A percentile compares a stretch with the other conserved stretches of the same genome.
Conservation (phyloP, 1,140 invertebrate genomes). For the Drosophila albomicans region DNA sequence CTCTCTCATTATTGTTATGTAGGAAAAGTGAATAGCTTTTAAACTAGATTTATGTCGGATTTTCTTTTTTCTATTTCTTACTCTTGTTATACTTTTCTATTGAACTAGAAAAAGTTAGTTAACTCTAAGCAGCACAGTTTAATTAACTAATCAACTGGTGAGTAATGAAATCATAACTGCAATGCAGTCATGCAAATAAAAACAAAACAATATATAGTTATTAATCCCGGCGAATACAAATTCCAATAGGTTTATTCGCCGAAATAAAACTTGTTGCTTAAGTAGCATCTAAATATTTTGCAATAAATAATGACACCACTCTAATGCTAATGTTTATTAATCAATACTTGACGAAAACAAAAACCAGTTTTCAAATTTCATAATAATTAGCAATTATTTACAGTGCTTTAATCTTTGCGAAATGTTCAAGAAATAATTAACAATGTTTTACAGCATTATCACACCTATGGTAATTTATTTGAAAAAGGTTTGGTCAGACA, state of each 20-base stretch:
- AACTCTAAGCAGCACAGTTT: neutral
- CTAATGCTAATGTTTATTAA: neutral
- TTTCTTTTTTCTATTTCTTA: neutral
- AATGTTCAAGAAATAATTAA: constrained; percentile 2
- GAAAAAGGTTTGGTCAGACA: neutral
- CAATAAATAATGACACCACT: neutral
- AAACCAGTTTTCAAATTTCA: neutral
- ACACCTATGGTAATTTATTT: constrained; percentile 2
- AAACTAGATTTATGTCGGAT: neutral
- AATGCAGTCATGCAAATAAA: neutral
- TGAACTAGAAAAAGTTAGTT: neutral
- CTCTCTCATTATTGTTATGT: neutral
- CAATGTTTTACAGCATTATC: neutral
- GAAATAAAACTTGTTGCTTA: no score
- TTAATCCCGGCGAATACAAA: neutral
- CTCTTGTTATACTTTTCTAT: neutral
- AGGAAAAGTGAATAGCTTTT: neutral
- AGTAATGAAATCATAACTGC: neutral
- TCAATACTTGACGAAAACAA: neutral
- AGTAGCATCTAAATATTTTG: neutral
- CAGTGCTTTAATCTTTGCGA: neutral
- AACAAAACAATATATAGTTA: neutral
- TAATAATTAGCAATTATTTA: neutral
- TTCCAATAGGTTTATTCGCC: neutral
- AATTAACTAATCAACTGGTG: neutral